These are phyloP conservation scores for Parazoanthus atlanticus DNA, from an alignment of 92 coral and sea anemone genomes.

Conservation along the genomic window DNA sequence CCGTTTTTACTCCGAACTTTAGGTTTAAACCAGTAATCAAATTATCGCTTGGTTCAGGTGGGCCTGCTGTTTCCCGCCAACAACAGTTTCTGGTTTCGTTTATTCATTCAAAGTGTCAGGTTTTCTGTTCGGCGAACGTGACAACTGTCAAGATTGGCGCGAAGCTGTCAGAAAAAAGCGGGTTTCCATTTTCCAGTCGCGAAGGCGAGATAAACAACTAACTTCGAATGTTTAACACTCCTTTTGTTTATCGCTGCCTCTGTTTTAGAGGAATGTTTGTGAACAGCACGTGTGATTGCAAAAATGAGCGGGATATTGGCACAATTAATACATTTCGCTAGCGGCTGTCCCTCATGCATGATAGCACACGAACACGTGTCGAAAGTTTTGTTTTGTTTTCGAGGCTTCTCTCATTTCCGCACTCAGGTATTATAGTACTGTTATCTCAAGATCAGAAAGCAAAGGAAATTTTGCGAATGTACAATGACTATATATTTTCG, in stretches of 20 bases:
- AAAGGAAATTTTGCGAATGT: neutral
- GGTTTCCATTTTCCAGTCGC: neutral
- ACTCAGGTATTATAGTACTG: neutral
- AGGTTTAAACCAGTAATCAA: conserved; percentile 11
- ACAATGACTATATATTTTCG: neutral
- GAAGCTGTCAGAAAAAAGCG: neutral
- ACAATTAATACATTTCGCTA: neutral
- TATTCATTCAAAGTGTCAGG: conserved; percentile 13
- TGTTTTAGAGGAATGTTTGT: neutral
- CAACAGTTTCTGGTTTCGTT: conserved; percentile 10
- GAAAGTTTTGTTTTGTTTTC: neutral
- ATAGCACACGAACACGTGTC: conserved; percentile 27
- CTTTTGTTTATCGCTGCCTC: neutral
- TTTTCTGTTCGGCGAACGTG: conserved; percentile 36
- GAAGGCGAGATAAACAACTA: neutral
- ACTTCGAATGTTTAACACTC: neutral
- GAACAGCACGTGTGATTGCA: conserved; percentile 29
- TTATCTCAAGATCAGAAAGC: neutral
- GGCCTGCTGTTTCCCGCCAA: conserved; percentile 31
- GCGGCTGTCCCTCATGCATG: neutral
- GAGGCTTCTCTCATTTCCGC: neutral
- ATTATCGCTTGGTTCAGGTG: neutral
- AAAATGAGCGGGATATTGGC: neutral
- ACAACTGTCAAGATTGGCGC: conserved; percentile 31
- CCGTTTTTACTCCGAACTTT: neutral